phyloP scores from a whole-genome alignment of 2,113 vertebrate genomes.

The human (Homo sapiens) region DNA sequence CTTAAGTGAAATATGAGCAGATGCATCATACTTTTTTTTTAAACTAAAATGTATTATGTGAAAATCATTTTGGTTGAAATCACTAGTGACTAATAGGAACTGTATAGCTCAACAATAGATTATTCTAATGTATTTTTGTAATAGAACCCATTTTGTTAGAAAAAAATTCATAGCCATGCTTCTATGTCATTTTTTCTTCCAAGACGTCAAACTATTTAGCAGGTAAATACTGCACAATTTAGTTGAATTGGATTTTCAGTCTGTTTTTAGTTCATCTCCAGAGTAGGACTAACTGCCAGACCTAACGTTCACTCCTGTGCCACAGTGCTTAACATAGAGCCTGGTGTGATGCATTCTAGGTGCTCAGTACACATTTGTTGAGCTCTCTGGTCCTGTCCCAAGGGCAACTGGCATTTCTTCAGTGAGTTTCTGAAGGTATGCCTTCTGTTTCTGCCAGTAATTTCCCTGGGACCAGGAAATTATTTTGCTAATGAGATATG shows the following conservation, averaged over 20 bases:
- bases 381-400: not conserved
- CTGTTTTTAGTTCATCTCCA: not conserved
- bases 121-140: not conserved
- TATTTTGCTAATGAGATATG: not conserved
- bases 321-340: not conserved
- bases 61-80: not conserved
- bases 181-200: not conserved
- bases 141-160: not conserved
- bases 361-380: not conserved
- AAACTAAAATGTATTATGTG: not conserved
- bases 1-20: not conserved
- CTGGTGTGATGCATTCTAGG: not conserved
- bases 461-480: not conserved
- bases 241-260: not conserved
- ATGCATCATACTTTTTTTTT: not conserved
- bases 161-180: not conserved
- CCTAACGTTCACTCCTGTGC: not conserved
- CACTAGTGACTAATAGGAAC: not conserved
- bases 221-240: not conserved
- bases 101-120: not conserved
- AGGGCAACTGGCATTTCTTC: not conserved
- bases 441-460: not conserved
- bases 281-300: not conserved
- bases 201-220: not conserved
- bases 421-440: not conserved